Percentiles rank a stretch among this genome's conserved stretches.
These are phyloP conservation scores for Drosophila histrio DNA, from an alignment of 2,888 invertebrate species.

Conservation along the genomic window DNA sequence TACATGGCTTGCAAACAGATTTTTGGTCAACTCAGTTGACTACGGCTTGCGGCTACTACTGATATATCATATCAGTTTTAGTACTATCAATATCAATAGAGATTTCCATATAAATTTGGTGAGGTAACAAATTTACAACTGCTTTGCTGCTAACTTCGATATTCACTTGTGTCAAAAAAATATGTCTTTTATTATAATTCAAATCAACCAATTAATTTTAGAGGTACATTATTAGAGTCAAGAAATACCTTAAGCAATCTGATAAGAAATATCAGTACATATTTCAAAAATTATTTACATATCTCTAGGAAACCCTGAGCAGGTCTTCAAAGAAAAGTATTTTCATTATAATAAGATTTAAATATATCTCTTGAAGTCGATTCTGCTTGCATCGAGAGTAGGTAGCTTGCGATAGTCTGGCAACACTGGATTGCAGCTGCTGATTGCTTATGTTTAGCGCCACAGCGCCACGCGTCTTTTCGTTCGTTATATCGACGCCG, in stretches of 20 bases:
- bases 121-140: not conserved
- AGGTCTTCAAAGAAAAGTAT: too few species aligned
- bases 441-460: too few species aligned
- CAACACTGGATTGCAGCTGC: too few species aligned
- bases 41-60: slow-evolving; percentile 34
- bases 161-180: not conserved
- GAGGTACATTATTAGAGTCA: not conserved
- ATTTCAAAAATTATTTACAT: too few species aligned
- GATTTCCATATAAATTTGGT: slow-evolving; percentile 48
- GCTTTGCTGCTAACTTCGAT: not conserved
- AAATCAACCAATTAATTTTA: not conserved
- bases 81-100: slow-evolving; percentile 27
- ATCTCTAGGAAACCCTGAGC: too few species aligned
- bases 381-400: too few species aligned
- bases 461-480: too few species aligned
- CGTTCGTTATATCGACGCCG: too few species aligned
- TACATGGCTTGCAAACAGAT: slow-evolving; percentile 39
- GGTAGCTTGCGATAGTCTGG: too few species aligned
- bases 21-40: slow-evolving; percentile 43
- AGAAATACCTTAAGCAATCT: not conserved
- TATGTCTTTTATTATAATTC: not conserved
- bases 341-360: too few species aligned
- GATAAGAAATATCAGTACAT: too few species aligned
- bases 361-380: too few species aligned
- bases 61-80: slow-evolving; percentile 55